Evolutionary conservation across 2,888 invertebrate species (phyloP).

Genomic region (Drosophila ochracea): DNA sequence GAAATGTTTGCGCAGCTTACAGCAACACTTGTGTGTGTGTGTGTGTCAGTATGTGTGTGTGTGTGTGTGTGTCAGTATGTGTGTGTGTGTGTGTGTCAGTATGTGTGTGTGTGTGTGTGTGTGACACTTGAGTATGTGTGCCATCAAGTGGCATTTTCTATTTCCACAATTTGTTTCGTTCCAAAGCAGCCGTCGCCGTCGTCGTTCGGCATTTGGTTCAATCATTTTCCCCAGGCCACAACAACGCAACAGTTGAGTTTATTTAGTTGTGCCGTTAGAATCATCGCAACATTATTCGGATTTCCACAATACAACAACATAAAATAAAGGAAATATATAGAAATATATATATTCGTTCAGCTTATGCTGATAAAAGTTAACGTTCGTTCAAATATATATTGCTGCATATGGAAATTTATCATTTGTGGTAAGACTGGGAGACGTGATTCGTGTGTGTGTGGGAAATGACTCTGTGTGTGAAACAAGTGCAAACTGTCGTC

Average conservation of each 20-base stretch:
- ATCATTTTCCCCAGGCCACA: constrained; percentile 60
- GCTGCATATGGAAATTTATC: constrained; percentile 50
- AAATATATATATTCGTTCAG: neutral
- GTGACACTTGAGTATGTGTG: constrained; percentile 38
- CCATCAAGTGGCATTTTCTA: constrained; percentile 52
- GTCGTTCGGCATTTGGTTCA: constrained; percentile 50
- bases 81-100: neutral
- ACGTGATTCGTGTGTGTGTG: neutral
- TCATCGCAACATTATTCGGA: constrained; percentile 18
- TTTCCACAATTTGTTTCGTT: constrained; percentile 68
- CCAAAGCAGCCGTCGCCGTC: constrained; percentile 37
- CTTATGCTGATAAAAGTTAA: constrained; percentile 14
- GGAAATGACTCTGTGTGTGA: constrained; percentile 12
- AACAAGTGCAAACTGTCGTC: constrained; percentile 13
- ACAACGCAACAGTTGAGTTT: constrained; percentile 68
- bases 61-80: constrained; percentile 17
- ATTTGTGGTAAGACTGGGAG: constrained; percentile 44
- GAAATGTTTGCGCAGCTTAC: constrained; percentile 44
- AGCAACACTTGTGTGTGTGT: constrained; percentile 15
- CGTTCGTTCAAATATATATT: constrained; percentile 11
- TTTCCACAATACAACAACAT: constrained; percentile 7
- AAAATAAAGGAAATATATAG: neutral
- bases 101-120: constrained; percentile 9
- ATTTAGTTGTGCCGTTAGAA: constrained; percentile 61
- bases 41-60: neutral